These are phyloP conservation scores for Cynodonichthys magdalenae DNA, from an alignment of 2,797 vertebrate species.

Conservation along the genomic window DNA sequence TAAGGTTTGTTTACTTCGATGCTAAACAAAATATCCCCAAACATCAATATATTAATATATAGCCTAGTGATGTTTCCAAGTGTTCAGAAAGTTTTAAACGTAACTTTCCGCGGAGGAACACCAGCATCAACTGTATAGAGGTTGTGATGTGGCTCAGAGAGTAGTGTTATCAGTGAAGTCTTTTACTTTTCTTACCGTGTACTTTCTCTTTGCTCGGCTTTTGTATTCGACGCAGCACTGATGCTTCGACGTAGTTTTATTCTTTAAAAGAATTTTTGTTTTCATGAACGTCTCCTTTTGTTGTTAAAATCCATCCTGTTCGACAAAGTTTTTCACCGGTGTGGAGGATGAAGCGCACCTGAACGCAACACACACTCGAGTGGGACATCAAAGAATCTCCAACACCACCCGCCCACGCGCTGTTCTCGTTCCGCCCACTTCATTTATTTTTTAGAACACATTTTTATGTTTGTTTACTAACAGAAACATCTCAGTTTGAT, in stretches of 20 bases:
- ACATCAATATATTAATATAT: no score
- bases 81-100: no score
- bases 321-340: conserved; percentile 23
- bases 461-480: background rate
- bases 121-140: no score
- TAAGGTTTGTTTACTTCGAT: no score
- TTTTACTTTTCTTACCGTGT: conserved; percentile 48
- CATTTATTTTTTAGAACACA: conserved; percentile 8
- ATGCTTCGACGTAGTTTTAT: conserved; percentile 1
- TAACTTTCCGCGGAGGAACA: no score
- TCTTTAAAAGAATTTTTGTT: no score
- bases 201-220: conserved; percentile 8
- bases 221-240: background rate
- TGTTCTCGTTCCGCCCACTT: conserved; percentile 47
- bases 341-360: conserved; percentile 48
- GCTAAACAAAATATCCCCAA: no score
- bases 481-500: background rate
- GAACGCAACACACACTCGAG: conserved; percentile 23
- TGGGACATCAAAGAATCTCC: background rate
- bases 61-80: no score
- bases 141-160: no score
- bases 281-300: background rate
- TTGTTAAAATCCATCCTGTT: conserved; percentile 37
- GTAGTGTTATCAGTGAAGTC: no score
- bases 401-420: background rate